Base-by-base conservation (phyloP, 2,888 invertebrate species). In the Neria commutata region DNA sequence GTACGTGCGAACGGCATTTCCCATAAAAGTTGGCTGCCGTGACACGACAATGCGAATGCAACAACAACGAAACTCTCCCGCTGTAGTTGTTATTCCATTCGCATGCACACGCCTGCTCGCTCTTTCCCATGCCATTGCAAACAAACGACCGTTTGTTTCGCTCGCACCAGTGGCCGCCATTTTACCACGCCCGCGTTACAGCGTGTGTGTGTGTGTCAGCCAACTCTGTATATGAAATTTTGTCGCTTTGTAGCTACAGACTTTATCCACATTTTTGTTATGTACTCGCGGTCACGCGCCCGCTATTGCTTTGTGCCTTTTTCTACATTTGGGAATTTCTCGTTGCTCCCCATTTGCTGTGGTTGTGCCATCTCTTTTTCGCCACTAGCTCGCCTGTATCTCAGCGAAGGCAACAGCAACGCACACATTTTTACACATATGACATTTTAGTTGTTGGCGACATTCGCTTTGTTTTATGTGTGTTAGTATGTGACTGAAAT, bases 401-500 rank as follows among this genome's bases (percentile, higher is more conserved):
- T 45, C 14, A 23, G 21, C n/a, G 46, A 25, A 33, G 50, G n/a
- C n/a, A n/a, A n/a, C n/a, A n/a, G 42, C 48, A 24, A 16, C 14
- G 25, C 26, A 16, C 8, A 40, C 42, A 58, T 62, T 37, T 16
- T 42, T 33, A 48, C 54, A 53, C 52, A 59, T 61, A 50, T 48
- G 50, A 53, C 57, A 56, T 60, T 56, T 61, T 56, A 54, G 67
- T 62, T 24, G 52, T 24, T 37, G 37, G 24, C n/a, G 49, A 8
- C 40, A 26, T 56, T 56, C 53, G 48, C 62, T 62, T 60, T 54
- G 49, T 61, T 50, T 60, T 54, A 64, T 60, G 51, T 71, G 69
- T 62, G 62, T 69, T 67, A 64, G 78, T 78, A 80, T 80, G 78
- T 78, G 78, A 78, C 79, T 69, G 71, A 79, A 78, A 80, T 78